These are phyloP conservation scores for Wiebesia pumilae DNA, from an alignment of 1,140 invertebrate genomes.

Conservation along the genomic window DNA sequence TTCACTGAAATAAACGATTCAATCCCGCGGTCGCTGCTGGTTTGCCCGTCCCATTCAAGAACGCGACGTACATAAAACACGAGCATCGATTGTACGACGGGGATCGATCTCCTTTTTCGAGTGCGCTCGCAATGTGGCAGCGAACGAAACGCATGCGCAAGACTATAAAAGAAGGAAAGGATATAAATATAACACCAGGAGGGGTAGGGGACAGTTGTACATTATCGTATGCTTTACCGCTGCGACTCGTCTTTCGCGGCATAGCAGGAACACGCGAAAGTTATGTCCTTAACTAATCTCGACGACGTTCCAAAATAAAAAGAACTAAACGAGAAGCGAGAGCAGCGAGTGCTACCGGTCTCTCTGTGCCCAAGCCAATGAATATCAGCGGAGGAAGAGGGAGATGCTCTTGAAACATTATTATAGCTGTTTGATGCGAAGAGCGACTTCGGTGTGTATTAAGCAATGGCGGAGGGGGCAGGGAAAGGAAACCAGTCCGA, in stretches of 20 bases:
- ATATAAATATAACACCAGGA: no score
- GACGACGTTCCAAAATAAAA: slow-evolving; percentile 9
- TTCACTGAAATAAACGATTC: slow-evolving; percentile 19
- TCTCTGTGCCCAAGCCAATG: neutral
- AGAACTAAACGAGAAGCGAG: neutral
- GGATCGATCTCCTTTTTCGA: slow-evolving; percentile 32
- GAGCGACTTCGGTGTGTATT: neutral
- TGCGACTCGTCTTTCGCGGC: neutral
- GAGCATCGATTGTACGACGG: neutral
- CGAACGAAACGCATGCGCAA: neutral
- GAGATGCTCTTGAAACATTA: neutral
- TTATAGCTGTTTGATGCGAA: neutral
- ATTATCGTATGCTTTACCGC: slow-evolving; percentile 31
- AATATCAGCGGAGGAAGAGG: slow-evolving; percentile 2
- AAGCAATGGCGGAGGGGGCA: neutral
- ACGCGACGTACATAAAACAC: neutral
- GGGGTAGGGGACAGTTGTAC: neutral
- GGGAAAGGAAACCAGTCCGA: neutral
- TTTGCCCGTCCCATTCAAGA: neutral
- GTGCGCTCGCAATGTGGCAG: neutral
- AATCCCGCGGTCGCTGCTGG: neutral
- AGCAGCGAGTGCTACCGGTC: slow-evolving; percentile 20
- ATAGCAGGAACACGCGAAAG: neutral
- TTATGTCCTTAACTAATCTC: slow-evolving; percentile 45
- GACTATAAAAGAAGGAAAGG: neutral